phyloP scores from a whole-genome alignment of 2,797 vertebrate species.

The Phoxinus dragarum region DNA sequence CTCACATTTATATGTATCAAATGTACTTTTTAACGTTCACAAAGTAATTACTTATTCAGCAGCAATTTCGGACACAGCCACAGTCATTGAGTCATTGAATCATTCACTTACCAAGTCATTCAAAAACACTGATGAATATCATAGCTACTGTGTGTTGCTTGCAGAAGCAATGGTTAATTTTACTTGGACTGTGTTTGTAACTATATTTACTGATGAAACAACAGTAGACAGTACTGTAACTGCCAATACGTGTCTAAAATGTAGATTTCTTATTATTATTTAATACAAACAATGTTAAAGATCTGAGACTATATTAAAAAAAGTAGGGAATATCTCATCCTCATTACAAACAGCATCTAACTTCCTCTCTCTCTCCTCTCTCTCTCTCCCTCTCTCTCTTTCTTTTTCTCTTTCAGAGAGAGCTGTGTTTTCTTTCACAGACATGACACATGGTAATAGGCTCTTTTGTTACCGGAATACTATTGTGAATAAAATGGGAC shows the following conservation, averaged over 20 bases:
- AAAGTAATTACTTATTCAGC: not conserved
- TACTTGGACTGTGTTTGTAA: not conserved
- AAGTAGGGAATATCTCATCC: not conserved
- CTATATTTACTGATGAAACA: not conserved
- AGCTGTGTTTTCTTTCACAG: constrained; percentile 63
- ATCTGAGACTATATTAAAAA: not conserved
- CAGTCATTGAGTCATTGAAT: not conserved
- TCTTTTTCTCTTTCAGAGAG: constrained; percentile 64
- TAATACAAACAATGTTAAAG: constrained; percentile 11
- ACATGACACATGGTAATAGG: constrained; percentile 73
- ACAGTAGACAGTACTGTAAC: not conserved
- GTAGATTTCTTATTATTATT: not conserved
- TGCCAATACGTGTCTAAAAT: not conserved
- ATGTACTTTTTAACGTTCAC: not conserved
- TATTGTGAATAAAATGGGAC: constrained; percentile 6
- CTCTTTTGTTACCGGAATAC: constrained; percentile 45
- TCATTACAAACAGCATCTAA: constrained; percentile 55
- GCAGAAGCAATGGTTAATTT: too few relatives aligned
- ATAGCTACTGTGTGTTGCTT: not conserved
- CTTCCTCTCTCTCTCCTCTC: constrained; percentile 25
- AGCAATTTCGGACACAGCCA: not conserved
- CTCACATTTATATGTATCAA: not conserved
- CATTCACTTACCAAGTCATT: not conserved
- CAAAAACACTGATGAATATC: not conserved
- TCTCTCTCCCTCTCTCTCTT: constrained; percentile 35